Percentiles rank a stretch among this genome's conserved stretches.
These are phyloP conservation scores for Cryptomyrus ogoouensis DNA, from an alignment of 2,113 vertebrate species.

Conservation along the genomic window DNA sequence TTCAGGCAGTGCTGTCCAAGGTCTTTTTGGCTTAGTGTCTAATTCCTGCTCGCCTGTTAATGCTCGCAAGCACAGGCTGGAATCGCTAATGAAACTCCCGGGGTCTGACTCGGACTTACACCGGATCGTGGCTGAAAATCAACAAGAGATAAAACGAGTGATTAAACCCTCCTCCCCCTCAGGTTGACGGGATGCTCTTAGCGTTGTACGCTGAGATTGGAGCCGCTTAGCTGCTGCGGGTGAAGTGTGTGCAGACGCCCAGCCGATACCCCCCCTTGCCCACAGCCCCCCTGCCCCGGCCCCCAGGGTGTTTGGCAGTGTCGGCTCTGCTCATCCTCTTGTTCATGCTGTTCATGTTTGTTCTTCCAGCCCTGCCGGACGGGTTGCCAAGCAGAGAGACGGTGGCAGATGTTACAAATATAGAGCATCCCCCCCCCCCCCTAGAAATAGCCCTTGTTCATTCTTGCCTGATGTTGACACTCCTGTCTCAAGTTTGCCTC, in stretches of 20 bases:
- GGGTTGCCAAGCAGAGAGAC: neutral
- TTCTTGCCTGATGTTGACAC: neutral
- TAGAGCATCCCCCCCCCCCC: neutral
- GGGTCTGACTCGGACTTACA: conserved; percentile 19
- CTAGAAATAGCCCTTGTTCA: neutral
- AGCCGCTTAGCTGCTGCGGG: neutral
- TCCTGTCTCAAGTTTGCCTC: neutral
- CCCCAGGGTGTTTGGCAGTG: neutral
- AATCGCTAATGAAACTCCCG: conserved; percentile 30
- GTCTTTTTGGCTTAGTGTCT: conserved; percentile 31
- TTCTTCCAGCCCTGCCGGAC: neutral
- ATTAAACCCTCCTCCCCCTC: neutral
- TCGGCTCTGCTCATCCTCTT: conserved; percentile 4
- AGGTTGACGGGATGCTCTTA: neutral
- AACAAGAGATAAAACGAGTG: conserved; percentile 20
- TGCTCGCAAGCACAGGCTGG: conserved; percentile 23
- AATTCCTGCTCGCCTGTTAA: conserved; percentile 35
- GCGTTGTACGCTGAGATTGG: neutral
- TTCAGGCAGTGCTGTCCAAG: conserved; percentile 28
- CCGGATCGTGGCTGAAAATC: conserved; percentile 27
- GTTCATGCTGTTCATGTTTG: conserved; percentile 11
- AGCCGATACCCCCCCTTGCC: neutral
- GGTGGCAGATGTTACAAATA: neutral
- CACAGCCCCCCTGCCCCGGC: neutral
- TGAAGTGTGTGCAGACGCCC: neutral